Percentiles rank a stretch among this genome's conserved stretches.
Conservation (phyloP, 1,140 invertebrate species). For the Paracyclopina nana region DNA sequence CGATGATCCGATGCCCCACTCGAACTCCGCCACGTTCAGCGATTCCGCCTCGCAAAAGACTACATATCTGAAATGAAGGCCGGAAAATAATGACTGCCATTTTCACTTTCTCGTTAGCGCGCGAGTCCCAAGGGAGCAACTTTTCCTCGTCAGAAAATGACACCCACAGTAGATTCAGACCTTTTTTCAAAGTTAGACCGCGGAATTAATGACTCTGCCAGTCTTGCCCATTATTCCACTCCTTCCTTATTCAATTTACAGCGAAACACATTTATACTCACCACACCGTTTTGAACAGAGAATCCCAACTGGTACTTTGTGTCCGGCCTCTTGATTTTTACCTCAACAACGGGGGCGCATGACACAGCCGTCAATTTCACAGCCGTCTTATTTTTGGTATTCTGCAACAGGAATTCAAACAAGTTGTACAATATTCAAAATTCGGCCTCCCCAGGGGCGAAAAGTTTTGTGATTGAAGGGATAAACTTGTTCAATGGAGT, state of each 20-base stretch:
- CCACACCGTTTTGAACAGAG: slow-evolving; percentile 98
- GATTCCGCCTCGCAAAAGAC: slow-evolving; percentile 86
- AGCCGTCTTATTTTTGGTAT: slow-evolving; percentile 87
- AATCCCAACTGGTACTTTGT: slow-evolving; percentile 99
- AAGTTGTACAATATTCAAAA: background rate
- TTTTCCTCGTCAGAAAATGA: no score
- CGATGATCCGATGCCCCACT: slow-evolving; percentile 96
- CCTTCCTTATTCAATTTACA: background rate
- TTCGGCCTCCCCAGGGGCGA: no score
- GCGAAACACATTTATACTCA: slow-evolving; percentile 36
- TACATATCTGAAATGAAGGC: slow-evolving; percentile 88
- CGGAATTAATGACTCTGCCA: no score
- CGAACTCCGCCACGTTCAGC: slow-evolving; percentile 93
- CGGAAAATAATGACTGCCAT: no score
- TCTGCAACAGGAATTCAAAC: slow-evolving; percentile 30
- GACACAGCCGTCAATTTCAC: slow-evolving; percentile 97
- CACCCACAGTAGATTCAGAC: no score
- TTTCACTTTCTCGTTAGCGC: no score
- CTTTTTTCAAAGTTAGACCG: no score
- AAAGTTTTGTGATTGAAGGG: no score
- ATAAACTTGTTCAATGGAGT: no score
- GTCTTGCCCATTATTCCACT: slow-evolving; percentile 11
- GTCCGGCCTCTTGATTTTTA: slow-evolving; percentile 95
- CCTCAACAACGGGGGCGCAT: slow-evolving; percentile 98
- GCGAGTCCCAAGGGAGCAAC: no score